Percentiles rank a stretch among this genome's conserved stretches.
Evolutionary conservation across 2,888 invertebrate species (phyloP).

Genomic region (Branchipolynoe longqiensis): DNA sequence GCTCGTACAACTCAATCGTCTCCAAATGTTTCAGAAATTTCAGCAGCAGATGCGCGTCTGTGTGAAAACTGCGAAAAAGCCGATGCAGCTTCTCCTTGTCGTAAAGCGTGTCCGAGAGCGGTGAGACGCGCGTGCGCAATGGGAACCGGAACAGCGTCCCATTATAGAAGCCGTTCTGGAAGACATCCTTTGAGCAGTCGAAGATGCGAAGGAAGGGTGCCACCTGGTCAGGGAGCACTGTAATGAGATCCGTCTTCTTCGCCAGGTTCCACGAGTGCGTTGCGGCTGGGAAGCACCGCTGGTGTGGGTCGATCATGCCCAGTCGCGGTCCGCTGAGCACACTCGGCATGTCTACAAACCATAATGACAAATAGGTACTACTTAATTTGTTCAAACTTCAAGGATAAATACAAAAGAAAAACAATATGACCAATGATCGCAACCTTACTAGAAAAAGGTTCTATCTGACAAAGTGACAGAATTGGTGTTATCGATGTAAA

Average conservation of each 20-base stretch:
- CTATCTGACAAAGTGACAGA: no score
- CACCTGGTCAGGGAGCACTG: conserved; percentile 65
- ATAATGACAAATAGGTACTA: background rate
- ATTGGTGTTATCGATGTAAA: no score
- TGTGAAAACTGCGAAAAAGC: conserved; percentile 60
- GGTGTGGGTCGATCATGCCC: conserved; percentile 76
- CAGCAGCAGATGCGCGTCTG: conserved; percentile 73
- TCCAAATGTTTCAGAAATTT: conserved; percentile 76
- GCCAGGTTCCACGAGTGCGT: conserved; percentile 65
- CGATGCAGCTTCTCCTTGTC: conserved; percentile 63
- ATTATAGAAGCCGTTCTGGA: conserved; percentile 67
- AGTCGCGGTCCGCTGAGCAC: conserved; percentile 75
- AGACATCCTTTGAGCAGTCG: conserved; percentile 64
- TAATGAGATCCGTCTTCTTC: conserved; percentile 60
- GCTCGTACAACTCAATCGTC: conserved; percentile 70
- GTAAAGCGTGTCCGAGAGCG: conserved; percentile 66
- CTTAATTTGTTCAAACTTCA: no score
- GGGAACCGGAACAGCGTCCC: conserved; percentile 79
- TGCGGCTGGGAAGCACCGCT: conserved; percentile 66
- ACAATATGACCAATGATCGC: no score
- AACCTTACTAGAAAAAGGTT: no score
- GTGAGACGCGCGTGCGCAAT: conserved; percentile 68
- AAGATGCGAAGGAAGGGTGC: conserved; percentile 71
- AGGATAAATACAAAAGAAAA: no score
- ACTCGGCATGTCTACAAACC: conserved; percentile 68